Evolutionary conservation across 2,888 invertebrate genomes (phyloP), one percentile per base, ranked within the genome.

Genomic region (Chaetoderma sp.): DNA sequence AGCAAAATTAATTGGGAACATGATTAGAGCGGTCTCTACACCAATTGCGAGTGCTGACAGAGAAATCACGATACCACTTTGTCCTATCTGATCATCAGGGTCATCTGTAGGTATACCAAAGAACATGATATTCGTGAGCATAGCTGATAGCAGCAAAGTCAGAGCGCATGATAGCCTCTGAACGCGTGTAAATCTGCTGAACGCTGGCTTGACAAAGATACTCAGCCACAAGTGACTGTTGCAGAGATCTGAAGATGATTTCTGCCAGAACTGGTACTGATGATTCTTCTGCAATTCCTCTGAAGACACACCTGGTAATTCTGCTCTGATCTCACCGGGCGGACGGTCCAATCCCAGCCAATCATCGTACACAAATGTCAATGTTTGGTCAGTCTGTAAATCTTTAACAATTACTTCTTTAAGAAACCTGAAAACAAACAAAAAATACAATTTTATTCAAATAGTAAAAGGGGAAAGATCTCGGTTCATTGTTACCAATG

Each of bases 151-250:
- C 6, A 86, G 68, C 6, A 84, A 65, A 23, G 76, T 77, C 52
- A 84, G 70, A 1, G 79, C 82, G 63, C 83, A 83, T 0, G 80
- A 76, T 13, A 85, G 65, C 1, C 86, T 69, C 67, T 84, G 84
- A 23, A 75, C 78, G 6, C 84, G 68, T 0, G 81, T 83, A 63
- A 86, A 85, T 1, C 68, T 58, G 45, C 77, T 82, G 10, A 67
- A 60, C 13, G 80, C 74, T 3, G 83, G 80, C 39, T 80, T 80
- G 1, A 76, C 74, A 32, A 85, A 74, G 33, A 85, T 78, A 63
- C 85, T 83, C 18, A 83, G 57, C 85, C 84, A 85, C 13, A 85
- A 62, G 69, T 85, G 83, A 5, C 78, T 71, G 49, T 82, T 78
- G 6, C 81, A 68, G 3, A 83, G 67, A 33, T 77, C 75, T n/a